phyloP scores from a whole-genome alignment of 2,113 vertebrate species.

The Oryzias curvinotus region DNA sequence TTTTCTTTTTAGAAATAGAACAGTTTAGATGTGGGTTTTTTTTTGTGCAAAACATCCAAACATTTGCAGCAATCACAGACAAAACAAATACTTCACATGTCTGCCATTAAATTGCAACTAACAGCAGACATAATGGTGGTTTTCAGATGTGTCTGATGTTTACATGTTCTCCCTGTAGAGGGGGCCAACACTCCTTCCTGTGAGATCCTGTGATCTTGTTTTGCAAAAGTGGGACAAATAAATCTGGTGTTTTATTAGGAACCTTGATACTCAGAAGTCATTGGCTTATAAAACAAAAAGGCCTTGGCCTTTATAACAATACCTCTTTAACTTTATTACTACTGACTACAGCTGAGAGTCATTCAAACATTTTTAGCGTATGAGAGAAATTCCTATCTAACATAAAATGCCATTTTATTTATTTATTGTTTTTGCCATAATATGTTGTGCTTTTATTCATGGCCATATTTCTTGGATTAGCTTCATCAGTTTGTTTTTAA shows the following conservation, averaged over 20 bases:
- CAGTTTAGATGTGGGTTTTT: neutral
- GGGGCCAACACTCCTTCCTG: constrained; percentile 56
- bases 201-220: constrained; percentile 11
- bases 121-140: constrained; percentile 6
- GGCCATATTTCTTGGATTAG: too few species aligned
- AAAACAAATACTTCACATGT: constrained; percentile 7
- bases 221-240: constrained; percentile 37
- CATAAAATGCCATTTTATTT: constrained; percentile 8
- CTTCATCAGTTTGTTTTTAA: too few species aligned
- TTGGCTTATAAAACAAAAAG: constrained; percentile 25
- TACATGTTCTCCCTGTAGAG: constrained; percentile 62
- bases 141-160: neutral
- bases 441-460: too few species aligned
- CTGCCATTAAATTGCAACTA: constrained; percentile 6
- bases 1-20: constrained; percentile 1
- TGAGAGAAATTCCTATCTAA: constrained; percentile 1
- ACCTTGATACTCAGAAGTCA: constrained; percentile 15
- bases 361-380: constrained; percentile 12
- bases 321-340: constrained; percentile 35
- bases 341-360: constrained; percentile 36
- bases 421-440: constrained; percentile 2
- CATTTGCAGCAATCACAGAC: neutral
- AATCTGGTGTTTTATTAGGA: constrained; percentile 38
- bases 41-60: neutral
- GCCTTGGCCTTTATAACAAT: constrained; percentile 24